Percentiles rank a stretch among this genome's conserved stretches.
These are phyloP conservation scores for Varanus komodoensis DNA, from an alignment of 2,113 vertebrate genomes.

Conservation along the genomic window DNA sequence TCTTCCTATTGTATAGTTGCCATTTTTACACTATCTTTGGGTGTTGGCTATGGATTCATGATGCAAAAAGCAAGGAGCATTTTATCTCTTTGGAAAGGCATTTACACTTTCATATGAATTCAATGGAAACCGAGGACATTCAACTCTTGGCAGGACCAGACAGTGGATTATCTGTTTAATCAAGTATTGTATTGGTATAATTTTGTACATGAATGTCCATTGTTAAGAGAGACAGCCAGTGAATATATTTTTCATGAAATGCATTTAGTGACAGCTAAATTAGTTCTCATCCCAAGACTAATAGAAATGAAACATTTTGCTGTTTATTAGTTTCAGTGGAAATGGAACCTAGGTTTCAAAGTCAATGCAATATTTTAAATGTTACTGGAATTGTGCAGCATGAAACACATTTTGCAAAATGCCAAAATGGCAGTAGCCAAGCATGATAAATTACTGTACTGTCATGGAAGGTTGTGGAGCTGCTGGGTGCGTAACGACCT, in stretches of 20 bases:
- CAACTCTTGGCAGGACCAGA: not conserved
- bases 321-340: fast-evolving
- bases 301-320: constrained; percentile 18
- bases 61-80: constrained; percentile 3
- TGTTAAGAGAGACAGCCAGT: constrained; percentile 46
- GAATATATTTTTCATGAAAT: constrained; percentile 24
- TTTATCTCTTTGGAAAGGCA: fast-evolving
- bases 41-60: not conserved
- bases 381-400: not conserved
- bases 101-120: not conserved
- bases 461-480: not conserved
- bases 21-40: not conserved
- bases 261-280: constrained; percentile 22
- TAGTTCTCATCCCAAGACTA: not conserved
- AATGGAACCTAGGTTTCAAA: not conserved
- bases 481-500: too few relatives aligned
- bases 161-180: not conserved
- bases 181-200: not conserved
- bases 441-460: not conserved
- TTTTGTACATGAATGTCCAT: not conserved
- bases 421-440: not conserved
- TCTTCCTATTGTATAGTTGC: not conserved
- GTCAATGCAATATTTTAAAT: not conserved
- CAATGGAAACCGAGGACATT: not conserved
- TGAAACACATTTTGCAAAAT: not conserved